phyloP scores from a whole-genome alignment of 2,888 invertebrate species.

The Campaea margaritaria region DNA sequence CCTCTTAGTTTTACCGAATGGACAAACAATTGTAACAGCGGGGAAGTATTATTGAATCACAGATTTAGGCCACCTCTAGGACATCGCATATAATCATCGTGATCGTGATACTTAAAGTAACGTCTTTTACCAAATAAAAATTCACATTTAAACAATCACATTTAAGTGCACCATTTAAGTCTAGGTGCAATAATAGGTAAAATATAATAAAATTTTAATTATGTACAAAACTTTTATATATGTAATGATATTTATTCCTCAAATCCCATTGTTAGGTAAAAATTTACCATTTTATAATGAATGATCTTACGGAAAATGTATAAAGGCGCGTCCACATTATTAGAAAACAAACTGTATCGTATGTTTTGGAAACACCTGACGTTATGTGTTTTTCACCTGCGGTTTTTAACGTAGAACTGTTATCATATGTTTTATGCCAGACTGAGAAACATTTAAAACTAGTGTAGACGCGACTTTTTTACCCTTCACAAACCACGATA shows the following conservation, averaged over 20 bases:
- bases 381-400: too few species aligned
- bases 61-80: conserved; percentile 45
- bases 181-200: conserved; percentile 30
- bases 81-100: conserved; percentile 38
- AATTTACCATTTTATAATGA: background rate
- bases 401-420: too few species aligned
- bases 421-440: too few species aligned
- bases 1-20: conserved; percentile 22
- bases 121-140: conserved; percentile 68
- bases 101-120: conserved; percentile 46
- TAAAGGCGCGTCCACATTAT: conserved; percentile 3
- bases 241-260: conserved; percentile 1
- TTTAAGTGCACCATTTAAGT: conserved; percentile 50
- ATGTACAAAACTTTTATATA: conserved; percentile 12
- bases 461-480: conserved; percentile 9
- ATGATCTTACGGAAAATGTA: background rate
- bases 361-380: too few species aligned
- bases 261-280: conserved; percentile 2
- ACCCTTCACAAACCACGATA: background rate
- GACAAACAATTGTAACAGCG: conserved; percentile 19
- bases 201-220: conserved; percentile 11
- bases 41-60: conserved; percentile 31
- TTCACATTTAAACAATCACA: conserved; percentile 51
- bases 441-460: background rate
- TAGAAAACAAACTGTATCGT: too few species aligned